Evolutionary conservation across 2,888 invertebrate species (phyloP), one percentile per base, ranked within the genome.

Genomic region (Agonopterix arenella): DNA sequence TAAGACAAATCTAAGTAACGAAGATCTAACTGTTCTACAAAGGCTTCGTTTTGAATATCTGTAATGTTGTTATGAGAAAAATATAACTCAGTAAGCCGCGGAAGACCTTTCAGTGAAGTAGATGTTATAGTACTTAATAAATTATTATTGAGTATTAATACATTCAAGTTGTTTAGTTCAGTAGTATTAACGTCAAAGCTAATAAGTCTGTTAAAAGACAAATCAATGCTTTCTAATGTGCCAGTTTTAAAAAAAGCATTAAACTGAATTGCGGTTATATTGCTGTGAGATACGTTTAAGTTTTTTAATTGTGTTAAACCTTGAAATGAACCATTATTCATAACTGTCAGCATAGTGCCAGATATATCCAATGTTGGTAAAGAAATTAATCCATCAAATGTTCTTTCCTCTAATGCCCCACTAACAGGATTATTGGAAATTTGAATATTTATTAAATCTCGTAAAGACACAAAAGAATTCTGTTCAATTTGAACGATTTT

Each of bases 361-460:
- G 82, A 80, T 48, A 83, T 66, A 58, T 83, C 80, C 38, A 85
- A 64, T 48, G 53, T 63, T 2, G 81, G 80, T 46, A 84, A 53
- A 16, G 64, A 66, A 42, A 55, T 56, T 10, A 83, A 63, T 2
- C 82, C 82, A 38, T 66, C 57, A 57, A 85, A 84, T 7, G 73
- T 73, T 18, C 59, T 63, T 44, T 65, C 62, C 56, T 71, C 59
- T 45, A 84, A 58, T 5, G 57, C 56, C 1, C 75, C 76, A 43
- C 51, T 58, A 13, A 83, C 52, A 4, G 78, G 77, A 59, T 84
- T 84, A 36, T 70, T 66, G 7, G 72, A 71, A 36, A 84, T 63
- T 63, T 70, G 55, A 48, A 85, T 70, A 55, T 61, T 70, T n/a
- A 66, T 61, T 40, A 84, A 62, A 51, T 64, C 62, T 13, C 52